Base-by-base conservation (phyloP, 2,797 vertebrate species). In the Threskiornis aethiopicus region DNA sequence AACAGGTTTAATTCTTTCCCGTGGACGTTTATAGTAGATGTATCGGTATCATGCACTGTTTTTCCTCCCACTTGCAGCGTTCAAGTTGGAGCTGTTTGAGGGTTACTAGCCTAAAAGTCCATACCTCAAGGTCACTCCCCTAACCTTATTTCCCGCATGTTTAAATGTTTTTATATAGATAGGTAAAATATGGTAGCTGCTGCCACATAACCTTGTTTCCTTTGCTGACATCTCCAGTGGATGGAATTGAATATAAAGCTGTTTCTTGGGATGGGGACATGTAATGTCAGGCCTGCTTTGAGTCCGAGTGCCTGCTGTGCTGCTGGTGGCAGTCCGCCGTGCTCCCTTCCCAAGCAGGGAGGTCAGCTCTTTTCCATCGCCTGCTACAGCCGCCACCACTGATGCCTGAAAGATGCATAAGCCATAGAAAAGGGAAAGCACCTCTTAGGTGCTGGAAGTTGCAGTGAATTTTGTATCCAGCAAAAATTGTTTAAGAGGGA, bases 121-220 rank as follows among this genome's bases (percentile, higher is more conserved):
- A 21, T 79, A 31, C 51, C 51, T 97, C 94, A 95, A 94, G 87
- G 91, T 97, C 94, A 47, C 73, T 94, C 87, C 42, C 20, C 61
- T 95, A 96, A 95, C 93, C 66, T 90, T 91, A 82, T 97, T 96
- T 96, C 66, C 65, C 61, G 76, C 6, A 5, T 18, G 66, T 95
- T 93, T 95, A 96, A 96, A 91, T 89, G 93, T 93, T 73, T 96
- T 96, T 97, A 88, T 96, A 93, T 88, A 94, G 94, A 94, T 94
- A 93, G 87, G 90, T 85, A 96, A 96, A 91, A 94, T 73, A 79
- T 52, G 78, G 96, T 89, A 84, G 90, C 96, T 89, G 81, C 95
- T 83, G 47, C 92, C 75, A 81, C 84, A 33, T 96, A 96, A 94
- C 89, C 91, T 95, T 77, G 89, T 92, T 96, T 93, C 84, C 44